phyloP scores from a whole-genome alignment of 2,113 vertebrate species.

The Numida meleagris region DNA sequence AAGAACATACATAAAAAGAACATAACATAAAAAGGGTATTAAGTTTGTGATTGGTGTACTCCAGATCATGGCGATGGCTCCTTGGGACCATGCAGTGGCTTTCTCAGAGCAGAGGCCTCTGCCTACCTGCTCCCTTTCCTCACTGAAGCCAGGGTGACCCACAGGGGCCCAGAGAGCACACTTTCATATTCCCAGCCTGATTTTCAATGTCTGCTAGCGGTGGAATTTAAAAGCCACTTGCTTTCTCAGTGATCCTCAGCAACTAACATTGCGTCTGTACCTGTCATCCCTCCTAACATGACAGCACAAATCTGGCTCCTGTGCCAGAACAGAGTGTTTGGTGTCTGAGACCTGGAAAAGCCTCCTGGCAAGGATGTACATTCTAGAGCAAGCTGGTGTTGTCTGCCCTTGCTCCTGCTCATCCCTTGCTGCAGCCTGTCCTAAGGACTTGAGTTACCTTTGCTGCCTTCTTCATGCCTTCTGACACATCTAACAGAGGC shows the following conservation, averaged over 20 bases:
- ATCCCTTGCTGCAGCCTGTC: neutral
- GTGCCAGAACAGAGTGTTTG: neutral
- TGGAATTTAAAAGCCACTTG: neutral
- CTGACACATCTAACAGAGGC: neutral
- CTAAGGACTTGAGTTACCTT: neutral
- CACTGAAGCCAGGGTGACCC: neutral
- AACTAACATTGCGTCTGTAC: neutral
- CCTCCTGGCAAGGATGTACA: neutral
- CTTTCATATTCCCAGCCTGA: fast-evolving
- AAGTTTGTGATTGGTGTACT: neutral
- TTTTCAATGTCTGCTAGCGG: neutral
- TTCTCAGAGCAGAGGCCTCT: neutral
- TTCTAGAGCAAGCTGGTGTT: neutral
- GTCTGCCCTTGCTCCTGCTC: neutral
- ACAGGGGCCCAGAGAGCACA: neutral
- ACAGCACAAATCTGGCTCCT: neutral
- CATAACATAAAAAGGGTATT: too few species aligned
- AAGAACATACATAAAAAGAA: neutral
- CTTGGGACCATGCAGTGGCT: neutral
- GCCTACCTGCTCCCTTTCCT: neutral
- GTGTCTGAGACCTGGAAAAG: neutral
- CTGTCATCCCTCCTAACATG: neutral
- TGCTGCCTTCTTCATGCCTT: neutral
- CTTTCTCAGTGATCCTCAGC: neutral
- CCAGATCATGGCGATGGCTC: neutral